Evolutionary conservation across 1,140 invertebrate genomes (phyloP).

Genomic region (Zeugodacus cucurbitae): DNA sequence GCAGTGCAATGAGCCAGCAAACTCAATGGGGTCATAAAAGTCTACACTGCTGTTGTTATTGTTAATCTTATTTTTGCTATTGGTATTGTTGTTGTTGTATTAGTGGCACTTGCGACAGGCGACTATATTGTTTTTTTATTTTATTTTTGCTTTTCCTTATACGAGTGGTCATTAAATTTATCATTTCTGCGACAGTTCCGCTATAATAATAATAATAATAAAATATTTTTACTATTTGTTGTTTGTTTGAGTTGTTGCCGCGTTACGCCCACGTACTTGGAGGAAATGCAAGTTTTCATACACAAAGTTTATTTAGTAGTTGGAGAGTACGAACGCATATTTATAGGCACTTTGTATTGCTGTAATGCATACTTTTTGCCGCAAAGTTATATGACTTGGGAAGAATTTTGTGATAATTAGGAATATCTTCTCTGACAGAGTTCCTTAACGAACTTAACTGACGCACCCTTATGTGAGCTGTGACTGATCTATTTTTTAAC

Average conservation of each 20-base stretch:
- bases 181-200: slow-evolving; percentile 7
- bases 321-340: too few species aligned
- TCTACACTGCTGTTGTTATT: neutral
- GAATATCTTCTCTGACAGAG: too few species aligned
- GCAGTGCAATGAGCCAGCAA: slow-evolving; percentile 25
- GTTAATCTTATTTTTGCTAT: neutral
- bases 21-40: neutral
- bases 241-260: neutral
- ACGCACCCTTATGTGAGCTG: too few species aligned
- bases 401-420: too few species aligned
- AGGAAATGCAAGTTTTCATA: neutral
- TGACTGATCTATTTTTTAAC: too few species aligned
- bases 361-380: too few species aligned
- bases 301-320: too few species aligned
- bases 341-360: too few species aligned
- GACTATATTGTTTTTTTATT: neutral
- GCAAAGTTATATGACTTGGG: too few species aligned
- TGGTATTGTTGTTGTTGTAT: neutral
- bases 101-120: neutral
- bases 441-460: too few species aligned
- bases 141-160: neutral
- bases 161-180: slow-evolving; percentile 35
- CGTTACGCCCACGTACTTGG: neutral
- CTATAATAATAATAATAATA: slow-evolving; percentile 11
- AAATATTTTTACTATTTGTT: neutral